Evolutionary conservation across 2,888 invertebrate genomes (phyloP), one percentile per base, ranked within the genome.

Genomic region (Junonia oenone): DNA sequence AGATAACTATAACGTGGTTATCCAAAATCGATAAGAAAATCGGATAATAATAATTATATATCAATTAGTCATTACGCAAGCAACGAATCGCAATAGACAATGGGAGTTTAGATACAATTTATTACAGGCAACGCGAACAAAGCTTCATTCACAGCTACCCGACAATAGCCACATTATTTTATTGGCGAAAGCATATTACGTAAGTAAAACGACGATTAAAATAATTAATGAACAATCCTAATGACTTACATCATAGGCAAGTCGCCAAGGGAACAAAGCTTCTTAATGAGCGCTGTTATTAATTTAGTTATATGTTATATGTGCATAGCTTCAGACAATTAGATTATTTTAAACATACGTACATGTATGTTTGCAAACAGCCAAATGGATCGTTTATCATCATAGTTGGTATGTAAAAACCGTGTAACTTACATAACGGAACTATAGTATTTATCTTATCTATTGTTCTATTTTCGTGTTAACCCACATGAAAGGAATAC

Each of bases 161-260:
- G 73, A 88, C 88, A 89, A 89, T 88, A 71, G 81, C 65, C 68
- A 68, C 78, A 80, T 86, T 87, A 87, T 88, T 84, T 83, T 83
- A 83, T 75, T 67, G 69, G 82, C 83, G 86, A 86, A 87, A 84
- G 84, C 78, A 74, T 66, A 55, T 88, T 87, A 72, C 76, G 78
- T 69, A 87, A 76, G 72, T 73, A 82, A 79, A 83, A 82, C 75
- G 79, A 71, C 78, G 73, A 80, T 86, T 81, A 84, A 82, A 78
- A 79, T 86, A 85, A 89, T 85, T 87, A 87, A 89, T 87, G 76
- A 73, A 68, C 73, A 67, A 73, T 75, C 68, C 73, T 84, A 82
- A 86, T 82, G 72, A 77, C 73, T 81, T 85, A 78, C 78, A 75
- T 83, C 78, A 81, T 66, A 66, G 61, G 62, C 58, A 33, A 33